Conservation (phyloP, 2,113 vertebrate genomes). For the Peromyscus polionotus region DNA sequence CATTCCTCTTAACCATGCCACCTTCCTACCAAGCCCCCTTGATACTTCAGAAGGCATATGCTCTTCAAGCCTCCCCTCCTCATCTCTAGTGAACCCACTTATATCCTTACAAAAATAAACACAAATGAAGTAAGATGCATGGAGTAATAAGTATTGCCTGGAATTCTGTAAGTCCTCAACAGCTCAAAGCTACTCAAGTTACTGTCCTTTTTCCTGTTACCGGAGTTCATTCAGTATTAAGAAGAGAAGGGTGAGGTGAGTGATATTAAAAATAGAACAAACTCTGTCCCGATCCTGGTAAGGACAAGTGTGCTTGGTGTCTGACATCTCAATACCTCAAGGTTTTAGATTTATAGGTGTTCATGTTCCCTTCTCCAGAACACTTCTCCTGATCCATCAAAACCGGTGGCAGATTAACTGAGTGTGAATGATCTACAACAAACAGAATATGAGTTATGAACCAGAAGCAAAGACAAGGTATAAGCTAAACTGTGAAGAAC, state of each 20-base stretch:
- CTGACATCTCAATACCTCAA: slow-evolving; percentile 43
- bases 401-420: slow-evolving; percentile 26
- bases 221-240: neutral
- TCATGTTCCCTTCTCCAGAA: slow-evolving; percentile 20
- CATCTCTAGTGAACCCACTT: neutral
- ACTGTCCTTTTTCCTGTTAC: neutral
- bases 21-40: neutral
- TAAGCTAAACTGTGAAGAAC: slow-evolving; percentile 45
- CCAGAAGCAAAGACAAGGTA: slow-evolving; percentile 23
- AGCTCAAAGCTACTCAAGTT: neutral
- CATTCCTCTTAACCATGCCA: neutral
- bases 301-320: neutral
- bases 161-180: neutral
- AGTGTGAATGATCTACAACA: slow-evolving; percentile 64
- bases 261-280: neutral
- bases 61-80: neutral
- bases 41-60: neutral
- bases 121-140: neutral
- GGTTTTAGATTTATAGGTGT: slow-evolving; percentile 60
- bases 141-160: neutral
- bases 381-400: slow-evolving; percentile 56
- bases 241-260: neutral
- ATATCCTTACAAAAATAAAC: neutral
- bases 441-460: neutral
- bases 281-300: neutral